These are phyloP conservation scores for Trichopria drosophilae DNA, from an alignment of 2,888 invertebrate genomes.

Conservation along the genomic window DNA sequence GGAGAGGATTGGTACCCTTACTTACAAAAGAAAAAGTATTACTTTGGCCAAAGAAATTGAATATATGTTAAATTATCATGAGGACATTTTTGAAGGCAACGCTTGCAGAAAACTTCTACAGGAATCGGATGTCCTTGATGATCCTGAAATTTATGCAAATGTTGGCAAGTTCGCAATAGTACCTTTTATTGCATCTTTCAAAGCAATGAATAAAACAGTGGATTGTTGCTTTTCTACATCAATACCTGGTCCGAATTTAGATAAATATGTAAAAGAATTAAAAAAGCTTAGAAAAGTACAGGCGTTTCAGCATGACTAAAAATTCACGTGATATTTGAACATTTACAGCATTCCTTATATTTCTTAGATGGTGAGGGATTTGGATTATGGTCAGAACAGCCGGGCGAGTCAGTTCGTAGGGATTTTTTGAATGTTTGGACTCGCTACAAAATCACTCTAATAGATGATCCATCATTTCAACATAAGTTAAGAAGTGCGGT, in stretches of 20 bases:
- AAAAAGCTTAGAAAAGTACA: no score
- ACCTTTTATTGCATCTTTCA: constrained; percentile 2
- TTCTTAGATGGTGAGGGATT: no score
- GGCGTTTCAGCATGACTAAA: no score
- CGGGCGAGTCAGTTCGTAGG: no score
- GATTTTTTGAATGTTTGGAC: no score
- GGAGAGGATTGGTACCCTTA: neutral
- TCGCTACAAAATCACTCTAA: no score
- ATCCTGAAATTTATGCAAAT: constrained; percentile 4
- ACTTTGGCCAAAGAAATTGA: constrained; percentile 1
- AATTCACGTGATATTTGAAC: no score
- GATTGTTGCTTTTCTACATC: neutral
- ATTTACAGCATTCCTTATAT: no score
- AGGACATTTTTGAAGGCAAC: constrained; percentile 2
- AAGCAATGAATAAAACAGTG: constrained; percentile 5
- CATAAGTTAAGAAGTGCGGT: no score
- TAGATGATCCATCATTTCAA: no score
- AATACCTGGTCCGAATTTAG: constrained; percentile 1
- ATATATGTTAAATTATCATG: constrained; percentile 4
- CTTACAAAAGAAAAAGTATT: constrained; percentile 5
- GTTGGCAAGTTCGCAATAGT: neutral
- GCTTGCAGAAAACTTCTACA: constrained; percentile 5
- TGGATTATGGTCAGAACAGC: no score
- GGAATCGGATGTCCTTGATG: constrained; percentile 5
- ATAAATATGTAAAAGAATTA: constrained; percentile 1